Evolutionary conservation across 2,888 invertebrate genomes (phyloP), one percentile per base, ranked within the genome.

Genomic region (Epicampocera succincta): DNA sequence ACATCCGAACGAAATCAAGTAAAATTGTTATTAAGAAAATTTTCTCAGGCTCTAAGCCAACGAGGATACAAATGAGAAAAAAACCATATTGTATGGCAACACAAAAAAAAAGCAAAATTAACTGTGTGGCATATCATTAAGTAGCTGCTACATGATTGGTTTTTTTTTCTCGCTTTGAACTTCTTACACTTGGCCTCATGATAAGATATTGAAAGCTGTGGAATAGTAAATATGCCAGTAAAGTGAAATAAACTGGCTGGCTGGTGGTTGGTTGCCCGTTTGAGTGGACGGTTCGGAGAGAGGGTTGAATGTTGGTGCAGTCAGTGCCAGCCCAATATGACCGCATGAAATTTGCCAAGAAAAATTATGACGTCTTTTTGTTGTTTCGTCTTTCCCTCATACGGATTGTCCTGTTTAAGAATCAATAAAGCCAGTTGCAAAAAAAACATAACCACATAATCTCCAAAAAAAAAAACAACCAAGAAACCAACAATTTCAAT

Each of bases 101-200:
- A 54, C 44, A 60, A 15, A 48, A 44, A 21, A 46, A 66, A 72
- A 58, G 19, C 33, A 60, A 69, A 60, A 69, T 65, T 74, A 82
- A 73, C 74, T 52, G 74, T 77, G 73, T 73, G 82, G 74, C 74
- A 78, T 82, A 82, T 82, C 78, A 82, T 82, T 82, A 82, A 78
- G 81, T 82, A 75, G 78, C 74, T 60, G 78, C 65, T 82, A 69
- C 74, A 82, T 79, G 72, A 73, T 74, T 74, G 78, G 25, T 40
- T 33, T 33, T 21, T 40, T 48, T 58, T 33, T 66, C 46, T 68
- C 50, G 44, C 60, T 58, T 66, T 69, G 58, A 63, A 69, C 72
- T 72, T 77, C 77, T 69, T 73, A 74, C 61, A 52, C 56, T 77
- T 74, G 60, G 68, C 69, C 77, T 33, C 48, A 63, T 73, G 76